These are phyloP conservation scores for Lordiphosa andalusiaca DNA, from an alignment of 2,888 invertebrate genomes.

Conservation along the genomic window DNA sequence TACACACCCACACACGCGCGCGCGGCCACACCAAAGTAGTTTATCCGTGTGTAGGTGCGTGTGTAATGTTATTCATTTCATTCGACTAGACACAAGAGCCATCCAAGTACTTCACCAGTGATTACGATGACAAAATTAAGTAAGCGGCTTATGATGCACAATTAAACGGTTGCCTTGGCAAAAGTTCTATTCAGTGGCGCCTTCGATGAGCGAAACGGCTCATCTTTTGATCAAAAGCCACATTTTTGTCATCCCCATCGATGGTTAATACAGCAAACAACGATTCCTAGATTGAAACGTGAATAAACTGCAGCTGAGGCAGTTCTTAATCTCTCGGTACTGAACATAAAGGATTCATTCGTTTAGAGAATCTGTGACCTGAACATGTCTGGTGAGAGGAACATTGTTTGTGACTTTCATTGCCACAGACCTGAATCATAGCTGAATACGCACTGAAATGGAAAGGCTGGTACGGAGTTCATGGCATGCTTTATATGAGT, in stretches of 20 bases:
- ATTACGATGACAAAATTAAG: slow-evolving; percentile 51
- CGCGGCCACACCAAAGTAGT: slow-evolving; percentile 30
- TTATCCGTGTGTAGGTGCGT: slow-evolving; percentile 25
- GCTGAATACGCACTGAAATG: too few relatives aligned
- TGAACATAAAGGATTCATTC: too few relatives aligned
- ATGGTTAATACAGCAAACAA: background rate
- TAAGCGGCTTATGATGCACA: slow-evolving; percentile 53
- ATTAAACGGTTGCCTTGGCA: slow-evolving; percentile 45
- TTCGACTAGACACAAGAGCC: slow-evolving; percentile 29
- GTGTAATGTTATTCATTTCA: slow-evolving; percentile 56
- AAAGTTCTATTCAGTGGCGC: slow-evolving; percentile 18
- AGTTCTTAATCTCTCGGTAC: too few relatives aligned
- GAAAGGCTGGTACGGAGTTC: too few relatives aligned
- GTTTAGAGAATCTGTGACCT: too few relatives aligned
- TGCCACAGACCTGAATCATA: too few relatives aligned
- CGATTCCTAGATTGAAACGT: too few relatives aligned
- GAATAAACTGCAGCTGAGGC: too few relatives aligned
- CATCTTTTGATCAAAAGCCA: background rate
- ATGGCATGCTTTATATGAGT: too few relatives aligned
- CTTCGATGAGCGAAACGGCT: background rate
- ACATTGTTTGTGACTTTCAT: too few relatives aligned
- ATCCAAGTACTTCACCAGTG: slow-evolving; percentile 31
- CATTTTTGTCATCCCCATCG: slow-evolving; percentile 4
- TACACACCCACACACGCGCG: slow-evolving; percentile 2
- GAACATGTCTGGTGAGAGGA: too few relatives aligned